These are phyloP conservation scores for Lycaena phlaeas DNA, from an alignment of 2,888 invertebrate genomes.

Conservation along the genomic window DNA sequence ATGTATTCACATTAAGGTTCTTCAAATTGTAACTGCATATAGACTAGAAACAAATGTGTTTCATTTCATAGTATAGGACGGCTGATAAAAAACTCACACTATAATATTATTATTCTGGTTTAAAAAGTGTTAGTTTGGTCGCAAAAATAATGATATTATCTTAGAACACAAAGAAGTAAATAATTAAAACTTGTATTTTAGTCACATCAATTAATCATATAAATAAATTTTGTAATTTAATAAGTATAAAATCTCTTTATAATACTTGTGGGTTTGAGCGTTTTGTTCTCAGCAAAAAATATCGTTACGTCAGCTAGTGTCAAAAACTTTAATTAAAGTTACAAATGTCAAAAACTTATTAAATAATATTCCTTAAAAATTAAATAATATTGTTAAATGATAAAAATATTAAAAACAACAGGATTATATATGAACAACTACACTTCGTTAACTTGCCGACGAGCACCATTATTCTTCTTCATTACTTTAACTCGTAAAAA, in stretches of 20 bases:
- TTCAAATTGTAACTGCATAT: too few species aligned
- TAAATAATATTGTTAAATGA: not conserved
- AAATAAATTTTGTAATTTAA: too few species aligned
- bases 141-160: too few species aligned
- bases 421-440: not conserved
- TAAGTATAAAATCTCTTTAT: slow-evolving; percentile 2
- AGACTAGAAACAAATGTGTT: too few species aligned
- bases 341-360: slow-evolving; percentile 4
- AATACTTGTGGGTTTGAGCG: slow-evolving; percentile 6
- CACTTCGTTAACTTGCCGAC: not conserved
- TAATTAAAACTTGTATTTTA: too few species aligned
- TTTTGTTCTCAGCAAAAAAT: not conserved
- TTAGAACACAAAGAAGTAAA: too few species aligned
- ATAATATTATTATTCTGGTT: too few species aligned
- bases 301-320: not conserved
- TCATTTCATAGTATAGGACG: too few species aligned
- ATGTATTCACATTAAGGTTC: too few species aligned
- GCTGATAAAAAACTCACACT: too few species aligned
- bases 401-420: not conserved
- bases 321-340: slow-evolving; percentile 5
- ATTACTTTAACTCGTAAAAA: not conserved
- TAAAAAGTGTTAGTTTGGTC: too few species aligned
- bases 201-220: too few species aligned
- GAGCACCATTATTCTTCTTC: not conserved
- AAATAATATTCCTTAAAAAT: not conserved